Evolutionary conservation across 2,113 vertebrate genomes (phyloP), one percentile per base, ranked within the genome.

Genomic region (Ovis canadensis): DNA sequence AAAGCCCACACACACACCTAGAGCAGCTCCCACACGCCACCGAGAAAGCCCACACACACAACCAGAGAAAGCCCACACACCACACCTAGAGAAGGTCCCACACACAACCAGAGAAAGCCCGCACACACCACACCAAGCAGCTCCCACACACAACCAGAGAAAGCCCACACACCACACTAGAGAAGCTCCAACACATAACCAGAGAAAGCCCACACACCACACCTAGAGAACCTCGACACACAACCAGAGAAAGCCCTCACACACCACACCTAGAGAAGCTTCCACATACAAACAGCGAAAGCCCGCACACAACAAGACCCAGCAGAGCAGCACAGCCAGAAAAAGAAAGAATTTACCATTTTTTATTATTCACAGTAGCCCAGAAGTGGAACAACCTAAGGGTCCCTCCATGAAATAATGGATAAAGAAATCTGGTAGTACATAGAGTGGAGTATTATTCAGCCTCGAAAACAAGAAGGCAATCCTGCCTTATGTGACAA

Each of bases 111-210:
- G 25, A 59, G 57, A 59, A 4, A 25, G 57, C 9, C 57, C 3
- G 6, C 57, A 13, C 27, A 45, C 43, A 45, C 6, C 43, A 45
- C 43, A 45, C 43, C 43, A 7, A 45, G 62, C 9, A 4, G 62
- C 62, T 64, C 15, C 62, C 15, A 2, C 31, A 33, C 62, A 64
- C 15, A n/a, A 7, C 62, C 3, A 33, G 62, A 64, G 62, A 64
- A 4, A 4, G 6, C 29, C 60, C 13, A 15, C 29, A 2, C 13
- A 2, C 5, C 14, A 7, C 0, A 36, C 0, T 0, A 64, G 14
- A 64, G 7, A 64, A 17, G 62, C 0, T 8, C 62, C 62, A 1
- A 17, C 62, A 33, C 43, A 45, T 1, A 45, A 45, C 1, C 43
- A 45, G 43, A 45, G 43, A 45, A 7, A 45, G 43, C 21, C 21